Evolutionary conservation across 2,888 invertebrate species (phyloP), one percentile per base, ranked within the genome.

Genomic region (Synanthedon andrenaeformis): DNA sequence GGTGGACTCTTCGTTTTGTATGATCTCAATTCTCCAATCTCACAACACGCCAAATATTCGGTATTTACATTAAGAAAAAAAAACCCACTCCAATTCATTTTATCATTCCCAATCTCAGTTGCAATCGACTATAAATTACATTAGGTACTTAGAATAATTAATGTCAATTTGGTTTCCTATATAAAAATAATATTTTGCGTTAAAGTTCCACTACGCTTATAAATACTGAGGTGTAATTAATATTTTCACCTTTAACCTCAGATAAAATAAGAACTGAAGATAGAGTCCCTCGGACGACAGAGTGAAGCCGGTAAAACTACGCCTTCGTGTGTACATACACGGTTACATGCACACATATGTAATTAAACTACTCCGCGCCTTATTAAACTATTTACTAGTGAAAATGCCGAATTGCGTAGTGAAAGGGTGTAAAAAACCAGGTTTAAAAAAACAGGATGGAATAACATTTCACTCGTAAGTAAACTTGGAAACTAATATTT

Each of bases 1-100:
- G 86, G 86, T 87, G 86, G 86, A 84, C 80, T 83, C 77, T 87
- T 87, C 85, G 83, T 82, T 79, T 35, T 78, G 74, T 82, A 79
- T 76, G 72, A 71, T 75, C 23, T 23, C 23, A 23, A 23, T 23
- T 23, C 74, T 75, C 73, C 81, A 78, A 71, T 64, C 82, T 83
- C 84, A 74, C 83, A 75, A 76, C 72, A 75, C 76, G 70, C 64
- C 17, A 10, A 49, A 49, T 49, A 49, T 35, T 5, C 35, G 35
- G 67, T 74, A 68, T 71, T 59, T 75, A 73, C 69, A 19, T 8
- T 12, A 17, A 6, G 14, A 49, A 49, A 49, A 49, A 49, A 49
- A 19, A 6, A 49, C 17, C 13, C 17, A 49, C 23, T 23, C 23
- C 5, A 23, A 23, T 23, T 23, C 23, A 23, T 23, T 23, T 5